Conservation (phyloP, 2,113 vertebrate species). For the Brachyistius frenatus region DNA sequence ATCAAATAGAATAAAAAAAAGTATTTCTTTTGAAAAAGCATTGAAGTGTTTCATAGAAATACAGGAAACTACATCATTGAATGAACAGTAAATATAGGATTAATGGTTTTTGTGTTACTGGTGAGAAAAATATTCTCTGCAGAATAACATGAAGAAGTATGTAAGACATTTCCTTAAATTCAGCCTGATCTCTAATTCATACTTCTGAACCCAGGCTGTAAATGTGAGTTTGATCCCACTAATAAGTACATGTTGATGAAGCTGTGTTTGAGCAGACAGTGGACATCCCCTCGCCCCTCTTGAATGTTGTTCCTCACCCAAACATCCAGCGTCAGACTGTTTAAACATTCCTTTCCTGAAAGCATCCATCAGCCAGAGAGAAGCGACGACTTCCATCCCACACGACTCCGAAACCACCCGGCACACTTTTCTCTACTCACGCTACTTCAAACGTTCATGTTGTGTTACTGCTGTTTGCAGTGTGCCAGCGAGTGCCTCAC, state of each 20-base stretch:
- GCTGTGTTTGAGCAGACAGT: conserved; percentile 27
- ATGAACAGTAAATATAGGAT: no score
- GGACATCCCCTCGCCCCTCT: conserved; percentile 38
- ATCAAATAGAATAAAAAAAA: not conserved
- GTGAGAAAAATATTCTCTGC: no score
- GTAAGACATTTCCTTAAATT: not conserved
- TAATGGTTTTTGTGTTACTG: no score
- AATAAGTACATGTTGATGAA: conserved; percentile 21
- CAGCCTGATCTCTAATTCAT: not conserved
- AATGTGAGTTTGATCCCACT: not conserved
- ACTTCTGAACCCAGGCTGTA: not conserved
- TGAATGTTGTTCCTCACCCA: conserved; percentile 54
- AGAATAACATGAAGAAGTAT: no score
- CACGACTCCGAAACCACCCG: conserved; percentile 48
- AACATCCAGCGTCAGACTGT: conserved; percentile 71
- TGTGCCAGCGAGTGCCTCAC: conserved; percentile 90
- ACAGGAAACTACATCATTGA: no score
- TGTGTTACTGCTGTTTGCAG: conserved; percentile 75
- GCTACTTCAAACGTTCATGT: conserved; percentile 16
- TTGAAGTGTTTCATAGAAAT: no score
- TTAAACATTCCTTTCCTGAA: conserved; percentile 78
- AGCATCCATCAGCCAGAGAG: conserved; percentile 67
- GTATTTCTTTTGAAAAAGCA: no score
- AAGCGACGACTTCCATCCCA: conserved; percentile 40
- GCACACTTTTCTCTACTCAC: conserved; percentile 32